These are phyloP conservation scores for Pterobdella sp. DNA, from an alignment of 2,888 invertebrate species.

Conservation along the genomic window DNA sequence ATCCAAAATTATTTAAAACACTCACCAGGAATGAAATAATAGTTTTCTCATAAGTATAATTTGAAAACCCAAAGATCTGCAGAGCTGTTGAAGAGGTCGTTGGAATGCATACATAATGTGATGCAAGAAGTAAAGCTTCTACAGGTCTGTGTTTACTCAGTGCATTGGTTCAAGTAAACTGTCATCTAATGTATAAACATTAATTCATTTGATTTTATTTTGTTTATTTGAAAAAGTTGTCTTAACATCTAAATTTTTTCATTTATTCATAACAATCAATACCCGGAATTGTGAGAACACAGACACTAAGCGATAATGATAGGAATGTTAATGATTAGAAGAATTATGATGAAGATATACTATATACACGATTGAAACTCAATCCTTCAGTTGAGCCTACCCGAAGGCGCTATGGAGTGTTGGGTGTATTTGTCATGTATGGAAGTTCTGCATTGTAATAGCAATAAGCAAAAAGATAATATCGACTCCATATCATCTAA, in stretches of 20 bases:
- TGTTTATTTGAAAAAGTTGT: too few relatives aligned
- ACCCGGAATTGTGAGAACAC: not conserved
- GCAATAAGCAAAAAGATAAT: not conserved
- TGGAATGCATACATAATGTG: slow-evolving; percentile 82
- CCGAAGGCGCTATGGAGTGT: slow-evolving; percentile 75
- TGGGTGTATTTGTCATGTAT: slow-evolving; percentile 87
- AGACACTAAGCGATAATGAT: not conserved
- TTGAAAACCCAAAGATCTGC: slow-evolving; percentile 51
- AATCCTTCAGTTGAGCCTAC: slow-evolving; percentile 57
- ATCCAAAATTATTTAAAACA: too few relatives aligned
- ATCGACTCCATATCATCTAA: not conserved
- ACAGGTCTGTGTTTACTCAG: slow-evolving; percentile 56
- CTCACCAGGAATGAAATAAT: too few relatives aligned
- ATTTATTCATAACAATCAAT: not conserved
- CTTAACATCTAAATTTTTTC: not conserved
- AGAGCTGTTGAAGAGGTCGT: slow-evolving; percentile 80
- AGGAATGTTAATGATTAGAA: not conserved
- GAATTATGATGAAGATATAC: not conserved
- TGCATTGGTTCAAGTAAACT: too few relatives aligned
- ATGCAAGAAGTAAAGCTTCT: slow-evolving; percentile 73
- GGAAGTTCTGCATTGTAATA: slow-evolving; percentile 62
- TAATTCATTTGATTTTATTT: too few relatives aligned
- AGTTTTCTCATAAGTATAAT: too few relatives aligned
- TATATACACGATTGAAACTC: not conserved
- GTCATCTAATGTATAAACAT: too few relatives aligned